Conservation (phyloP, 2,888 invertebrate genomes). For the Acrobasis consociella region DNA sequence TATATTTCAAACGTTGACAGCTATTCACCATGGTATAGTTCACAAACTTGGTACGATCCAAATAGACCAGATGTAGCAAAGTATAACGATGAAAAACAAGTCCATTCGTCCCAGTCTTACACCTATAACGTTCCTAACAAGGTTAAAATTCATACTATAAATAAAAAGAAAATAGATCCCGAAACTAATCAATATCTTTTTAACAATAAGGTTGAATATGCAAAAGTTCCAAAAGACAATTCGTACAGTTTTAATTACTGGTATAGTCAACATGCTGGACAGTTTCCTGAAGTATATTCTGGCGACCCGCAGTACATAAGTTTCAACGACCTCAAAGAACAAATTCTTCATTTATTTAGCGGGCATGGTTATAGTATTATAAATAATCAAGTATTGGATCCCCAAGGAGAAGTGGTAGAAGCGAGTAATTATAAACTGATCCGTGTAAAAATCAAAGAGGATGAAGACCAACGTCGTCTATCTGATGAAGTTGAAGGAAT, state of each 20-base stretch:
- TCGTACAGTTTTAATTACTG: not conserved
- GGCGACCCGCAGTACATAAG: conserved; percentile 29
- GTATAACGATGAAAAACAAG: not conserved
- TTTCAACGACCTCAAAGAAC: not conserved
- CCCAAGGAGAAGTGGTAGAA: conserved; percentile 42
- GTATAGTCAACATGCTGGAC: not conserved
- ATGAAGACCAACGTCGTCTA: conserved; percentile 26
- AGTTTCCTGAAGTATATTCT: conserved; percentile 9
- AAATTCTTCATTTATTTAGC: not conserved
- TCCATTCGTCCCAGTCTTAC: not conserved
- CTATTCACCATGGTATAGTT: not conserved
- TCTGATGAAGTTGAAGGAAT: conserved; percentile 55
- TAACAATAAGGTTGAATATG: not conserved
- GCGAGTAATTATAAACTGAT: conserved; percentile 48
- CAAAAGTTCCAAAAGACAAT: not conserved
- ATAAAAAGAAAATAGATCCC: not conserved
- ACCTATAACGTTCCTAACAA: not conserved
- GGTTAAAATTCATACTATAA: not conserved
- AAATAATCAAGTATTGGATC: conserved; percentile 44
- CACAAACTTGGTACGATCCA: not conserved
- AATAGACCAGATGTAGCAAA: not conserved
- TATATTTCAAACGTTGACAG: not conserved
- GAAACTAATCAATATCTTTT: not conserved
- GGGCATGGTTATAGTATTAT: conserved; percentile 40
- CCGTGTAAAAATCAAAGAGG: conserved; percentile 49